Conservation (phyloP, 2,888 invertebrate species). For the Atethmia centrago region DNA sequence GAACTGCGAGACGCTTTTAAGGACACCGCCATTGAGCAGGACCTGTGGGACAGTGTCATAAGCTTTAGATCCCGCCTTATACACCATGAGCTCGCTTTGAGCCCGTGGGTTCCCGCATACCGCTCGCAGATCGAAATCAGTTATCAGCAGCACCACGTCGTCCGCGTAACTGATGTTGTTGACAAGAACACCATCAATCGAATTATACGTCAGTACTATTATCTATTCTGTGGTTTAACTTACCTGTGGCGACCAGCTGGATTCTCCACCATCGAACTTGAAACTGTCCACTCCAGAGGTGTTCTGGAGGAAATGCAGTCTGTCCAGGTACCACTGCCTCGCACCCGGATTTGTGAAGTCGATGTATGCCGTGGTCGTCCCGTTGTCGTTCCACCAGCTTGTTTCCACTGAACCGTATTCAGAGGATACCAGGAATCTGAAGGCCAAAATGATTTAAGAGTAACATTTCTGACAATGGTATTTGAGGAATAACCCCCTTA, state of each 20-base stretch:
- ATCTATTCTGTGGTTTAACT: conserved; percentile 10
- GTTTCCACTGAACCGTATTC: conserved; percentile 86
- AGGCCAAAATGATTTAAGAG: not conserved
- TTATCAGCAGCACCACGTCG: too few species aligned
- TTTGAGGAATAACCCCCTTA: too few species aligned
- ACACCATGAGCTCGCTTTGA: too few species aligned
- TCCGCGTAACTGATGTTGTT: too few species aligned
- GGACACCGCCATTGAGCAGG: too few species aligned
- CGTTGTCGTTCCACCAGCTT: conserved; percentile 90
- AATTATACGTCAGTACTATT: too few species aligned
- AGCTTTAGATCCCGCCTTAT: too few species aligned
- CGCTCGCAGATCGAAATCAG: too few species aligned
- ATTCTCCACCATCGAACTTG: conserved; percentile 95
- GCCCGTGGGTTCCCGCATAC: too few species aligned
- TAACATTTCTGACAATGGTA: not conserved
- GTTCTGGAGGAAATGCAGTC: conserved; percentile 88
- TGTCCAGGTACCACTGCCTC: conserved; percentile 90
- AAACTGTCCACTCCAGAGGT: conserved; percentile 93
- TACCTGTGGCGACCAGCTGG: conserved; percentile 92
- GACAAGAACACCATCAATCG: too few species aligned
- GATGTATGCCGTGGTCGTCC: conserved; percentile 90
- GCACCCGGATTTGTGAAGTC: conserved; percentile 94
- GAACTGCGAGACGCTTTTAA: too few species aligned
- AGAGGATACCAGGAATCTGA: conserved; percentile 87
- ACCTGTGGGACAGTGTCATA: too few species aligned